Conservation (phyloP, 2,888 invertebrate species). For the Clistopyga incitator region DNA sequence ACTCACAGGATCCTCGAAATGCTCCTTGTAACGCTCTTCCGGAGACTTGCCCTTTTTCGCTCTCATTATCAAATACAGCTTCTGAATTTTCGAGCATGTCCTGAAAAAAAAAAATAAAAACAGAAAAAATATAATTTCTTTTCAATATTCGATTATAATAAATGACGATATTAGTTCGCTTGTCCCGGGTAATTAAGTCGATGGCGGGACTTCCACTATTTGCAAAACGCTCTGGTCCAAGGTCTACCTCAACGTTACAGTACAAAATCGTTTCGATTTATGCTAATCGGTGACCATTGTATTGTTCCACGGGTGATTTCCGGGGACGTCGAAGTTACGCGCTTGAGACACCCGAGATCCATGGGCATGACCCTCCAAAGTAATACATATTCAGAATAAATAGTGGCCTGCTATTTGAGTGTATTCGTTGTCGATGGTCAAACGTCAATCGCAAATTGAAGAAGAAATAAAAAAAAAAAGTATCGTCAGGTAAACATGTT, state of each 20-base stretch:
- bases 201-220: constrained; percentile 3
- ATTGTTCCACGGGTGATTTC: constrained; percentile 61
- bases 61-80: constrained; percentile 80
- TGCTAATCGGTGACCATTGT: constrained; percentile 59
- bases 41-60: constrained; percentile 81
- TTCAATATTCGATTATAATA: not conserved
- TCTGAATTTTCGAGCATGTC: constrained; percentile 79
- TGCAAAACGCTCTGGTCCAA: not conserved
- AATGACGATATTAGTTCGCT: constrained; percentile 2
- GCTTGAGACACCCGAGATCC: constrained; percentile 44
- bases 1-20: constrained; percentile 81
- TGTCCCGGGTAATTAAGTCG: constrained; percentile 6
- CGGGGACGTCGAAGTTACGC: constrained; percentile 44
- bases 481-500: constrained; percentile 20
- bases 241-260: constrained; percentile 1
- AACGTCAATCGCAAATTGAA: not conserved
- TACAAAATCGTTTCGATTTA: constrained; percentile 24
- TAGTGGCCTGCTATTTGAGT: constrained; percentile 16
- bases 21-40: constrained; percentile 78
- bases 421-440: not conserved
- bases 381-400: constrained; percentile 59
- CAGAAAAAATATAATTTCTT: not conserved
- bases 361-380: constrained; percentile 57
- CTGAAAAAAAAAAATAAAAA: constrained; percentile 70
- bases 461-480: constrained; percentile 17